A percentile compares a stretch with the other conserved stretches of the same genome.
Conservation (phyloP, 1,140 invertebrate species). For the Tenebrio molitor region DNA sequence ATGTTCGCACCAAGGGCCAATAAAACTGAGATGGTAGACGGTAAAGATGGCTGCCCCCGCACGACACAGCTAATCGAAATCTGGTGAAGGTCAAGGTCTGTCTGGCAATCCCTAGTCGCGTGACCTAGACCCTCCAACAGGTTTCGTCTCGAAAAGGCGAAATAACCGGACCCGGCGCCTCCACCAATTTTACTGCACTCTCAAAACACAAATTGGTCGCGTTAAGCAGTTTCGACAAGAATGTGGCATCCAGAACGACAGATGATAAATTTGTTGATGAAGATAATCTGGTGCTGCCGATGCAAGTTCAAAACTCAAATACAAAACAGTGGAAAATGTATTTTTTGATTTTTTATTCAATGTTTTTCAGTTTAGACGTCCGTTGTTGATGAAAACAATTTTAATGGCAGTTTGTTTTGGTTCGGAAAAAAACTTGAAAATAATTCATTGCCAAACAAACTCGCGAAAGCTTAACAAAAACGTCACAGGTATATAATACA, state of each 20-base stretch:
- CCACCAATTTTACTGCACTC: conserved; percentile 21
- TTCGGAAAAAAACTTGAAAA: conserved; percentile 1
- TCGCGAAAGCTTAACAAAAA: background rate
- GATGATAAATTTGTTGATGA: too few relatives aligned
- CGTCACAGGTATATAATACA: background rate
- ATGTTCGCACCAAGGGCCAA: too few relatives aligned
- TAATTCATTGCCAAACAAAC: conserved; percentile 15
- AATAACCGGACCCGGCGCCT: conserved; percentile 25
- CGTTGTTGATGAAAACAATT: too few relatives aligned
- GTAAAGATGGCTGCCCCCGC: too few relatives aligned
- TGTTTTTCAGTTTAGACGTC: too few relatives aligned
- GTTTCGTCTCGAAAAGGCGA: background rate
- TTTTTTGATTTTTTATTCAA: too few relatives aligned
- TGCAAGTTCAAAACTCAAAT: too few relatives aligned
- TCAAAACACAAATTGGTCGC: background rate
- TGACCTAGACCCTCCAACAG: conserved; percentile 22
- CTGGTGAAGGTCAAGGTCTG: conserved; percentile 55
- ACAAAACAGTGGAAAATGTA: too few relatives aligned
- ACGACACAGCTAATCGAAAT: conserved; percentile 48
- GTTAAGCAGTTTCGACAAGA: too few relatives aligned
- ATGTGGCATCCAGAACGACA: background rate
- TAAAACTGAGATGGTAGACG: too few relatives aligned
- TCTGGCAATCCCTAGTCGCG: conserved; percentile 47
- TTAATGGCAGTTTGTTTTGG: background rate
- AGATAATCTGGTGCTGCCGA: too few relatives aligned